Evolutionary conservation across 2,797 vertebrate genomes (phyloP), one percentile per base, ranked within the genome.

Genomic region (Stomatorhinus walkeri): DNA sequence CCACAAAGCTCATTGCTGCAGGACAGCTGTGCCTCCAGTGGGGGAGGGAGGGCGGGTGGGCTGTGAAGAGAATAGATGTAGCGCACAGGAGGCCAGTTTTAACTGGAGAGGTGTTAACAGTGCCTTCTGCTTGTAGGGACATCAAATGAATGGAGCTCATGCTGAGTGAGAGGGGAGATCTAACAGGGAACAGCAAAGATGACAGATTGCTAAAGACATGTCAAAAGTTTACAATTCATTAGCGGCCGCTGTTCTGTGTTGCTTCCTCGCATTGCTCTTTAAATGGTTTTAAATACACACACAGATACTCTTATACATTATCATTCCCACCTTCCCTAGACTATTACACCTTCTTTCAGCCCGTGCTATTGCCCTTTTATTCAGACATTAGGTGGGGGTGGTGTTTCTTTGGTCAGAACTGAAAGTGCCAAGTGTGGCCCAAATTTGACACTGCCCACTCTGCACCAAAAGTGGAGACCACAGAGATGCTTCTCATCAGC

Each of bases 51-150:
- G 46, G 48, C 1, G 51, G 3, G 16, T 0, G 14, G 86, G 85
- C 86, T 88, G 90, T 81, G 90, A 93, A 92, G 89, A 56, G 91
- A 89, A 90, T 90, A 91, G 81, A 91, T 93, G 90, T 90, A 90
- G 89, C 87, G 88, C 88, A 91, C 88, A 91, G 90, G 90, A 93
- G 94, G 91, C 88, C 90, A 90, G 88, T 93, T 93, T 92, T 91
- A 93, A 91, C 91, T 91, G 88, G 91, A 91, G 89, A 2, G 88
- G 90, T 95, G 94, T 95, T 95, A 93, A 94, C 93, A 94, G 89
- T 94, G 90, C 92, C 94, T 91, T 94, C 94, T 90, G 93, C 94
- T 93, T 94, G 90, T 93, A 87, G 91, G 92, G 92, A 92, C 91
- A 93, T 92, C 92, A 91, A 92, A 93, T 90, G 92, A 91, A 89